phyloP scores from a whole-genome alignment of 2,113 vertebrate genomes.

The Myodes glareolus region DNA sequence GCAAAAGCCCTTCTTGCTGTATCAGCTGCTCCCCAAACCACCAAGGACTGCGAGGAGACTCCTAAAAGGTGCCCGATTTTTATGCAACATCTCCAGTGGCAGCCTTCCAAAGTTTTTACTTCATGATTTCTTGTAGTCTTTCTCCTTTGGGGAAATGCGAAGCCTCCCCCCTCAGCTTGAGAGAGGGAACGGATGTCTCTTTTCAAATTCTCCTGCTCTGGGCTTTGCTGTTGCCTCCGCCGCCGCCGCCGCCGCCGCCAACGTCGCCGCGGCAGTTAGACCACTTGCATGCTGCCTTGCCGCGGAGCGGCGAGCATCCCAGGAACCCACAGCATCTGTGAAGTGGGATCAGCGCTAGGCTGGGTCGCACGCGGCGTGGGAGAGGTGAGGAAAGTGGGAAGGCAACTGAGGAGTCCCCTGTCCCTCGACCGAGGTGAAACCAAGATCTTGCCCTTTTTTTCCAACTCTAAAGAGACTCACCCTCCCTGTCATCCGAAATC shows the following conservation, averaged over 20 bases:
- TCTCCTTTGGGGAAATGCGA: constrained; percentile 60
- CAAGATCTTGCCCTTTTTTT: neutral
- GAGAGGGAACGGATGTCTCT: constrained; percentile 57
- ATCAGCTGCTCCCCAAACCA: constrained; percentile 78
- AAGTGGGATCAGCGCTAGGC: constrained; percentile 31
- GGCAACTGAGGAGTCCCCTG: constrained; percentile 7
- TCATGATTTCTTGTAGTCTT: constrained; percentile 71
- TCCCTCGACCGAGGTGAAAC: neutral
- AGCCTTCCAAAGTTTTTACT: constrained; percentile 81
- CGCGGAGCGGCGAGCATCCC: constrained; percentile 15
- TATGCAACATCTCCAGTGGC: constrained; percentile 76
- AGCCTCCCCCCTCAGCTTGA: constrained; percentile 31
- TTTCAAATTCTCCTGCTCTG: constrained; percentile 52
- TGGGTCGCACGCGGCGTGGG: neutral
- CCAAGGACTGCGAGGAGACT: constrained; percentile 60
- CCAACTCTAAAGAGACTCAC: constrained; percentile 68
- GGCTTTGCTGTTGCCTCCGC: neutral
- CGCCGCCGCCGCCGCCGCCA: neutral
- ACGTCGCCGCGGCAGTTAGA: neutral
- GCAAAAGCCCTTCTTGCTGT: constrained; percentile 65
- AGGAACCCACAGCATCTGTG: constrained; percentile 4
- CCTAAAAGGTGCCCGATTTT: constrained; percentile 65
- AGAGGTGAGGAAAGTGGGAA: constrained; percentile 37
- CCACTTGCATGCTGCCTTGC: constrained; percentile 54
- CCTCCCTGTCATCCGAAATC: constrained; percentile 16